phyloP scores from a whole-genome alignment of 2,797 vertebrate genomes.

The Cichlasoma orientale region DNA sequence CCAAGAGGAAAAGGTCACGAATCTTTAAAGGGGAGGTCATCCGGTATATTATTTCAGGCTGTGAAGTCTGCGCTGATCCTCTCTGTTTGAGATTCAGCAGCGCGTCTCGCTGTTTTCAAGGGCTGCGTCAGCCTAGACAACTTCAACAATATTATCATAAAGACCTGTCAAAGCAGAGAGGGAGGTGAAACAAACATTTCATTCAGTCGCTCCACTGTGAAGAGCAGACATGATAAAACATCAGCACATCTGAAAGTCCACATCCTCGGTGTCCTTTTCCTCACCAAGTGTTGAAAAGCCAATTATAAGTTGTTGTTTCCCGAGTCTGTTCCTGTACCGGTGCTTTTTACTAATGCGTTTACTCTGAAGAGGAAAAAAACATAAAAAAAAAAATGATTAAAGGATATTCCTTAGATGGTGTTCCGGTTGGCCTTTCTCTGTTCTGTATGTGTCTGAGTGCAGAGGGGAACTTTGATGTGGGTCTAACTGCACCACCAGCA shows the following conservation, averaged over 20 bases:
- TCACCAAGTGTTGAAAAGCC: constrained; percentile 46
- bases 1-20: not conserved
- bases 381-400: constrained; percentile 24
- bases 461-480: constrained; percentile 45
- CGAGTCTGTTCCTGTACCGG: constrained; percentile 12
- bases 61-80: not conserved
- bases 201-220: constrained; percentile 12
- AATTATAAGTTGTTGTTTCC: constrained; percentile 33
- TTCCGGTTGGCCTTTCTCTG: constrained; percentile 6
- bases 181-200: constrained; percentile 31
- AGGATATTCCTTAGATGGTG: constrained; percentile 22
- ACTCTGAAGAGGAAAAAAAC: constrained; percentile 35
- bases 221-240: constrained; percentile 18
- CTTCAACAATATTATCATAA: constrained; percentile 16
- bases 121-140: not conserved
- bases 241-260: not conserved
- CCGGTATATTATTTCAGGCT: not conserved
- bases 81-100: constrained; percentile 5
- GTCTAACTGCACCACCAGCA: not conserved
- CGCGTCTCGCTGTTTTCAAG: not conserved
- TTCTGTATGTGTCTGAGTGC: constrained; percentile 27
- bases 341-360: constrained; percentile 19
- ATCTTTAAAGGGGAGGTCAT: not conserved
- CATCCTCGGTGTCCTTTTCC: not conserved
- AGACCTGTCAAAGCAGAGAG: constrained; percentile 24